Evolutionary conservation across 2,797 vertebrate genomes (phyloP).

Genomic region (Glyptemys insculpta): DNA sequence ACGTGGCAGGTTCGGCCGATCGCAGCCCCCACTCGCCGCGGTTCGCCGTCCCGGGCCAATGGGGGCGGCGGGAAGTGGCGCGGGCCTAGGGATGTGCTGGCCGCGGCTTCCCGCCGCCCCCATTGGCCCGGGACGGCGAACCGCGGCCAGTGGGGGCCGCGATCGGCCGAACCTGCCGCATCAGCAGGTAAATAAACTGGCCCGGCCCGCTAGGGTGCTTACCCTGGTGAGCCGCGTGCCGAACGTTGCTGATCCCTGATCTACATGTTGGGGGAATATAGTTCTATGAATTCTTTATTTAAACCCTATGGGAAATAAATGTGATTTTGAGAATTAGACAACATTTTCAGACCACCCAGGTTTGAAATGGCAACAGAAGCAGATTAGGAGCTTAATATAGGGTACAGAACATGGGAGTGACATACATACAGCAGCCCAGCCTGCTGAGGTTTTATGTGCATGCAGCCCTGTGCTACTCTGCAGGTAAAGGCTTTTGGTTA

Average conservation of each 20-base stretch:
- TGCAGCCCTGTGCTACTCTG: fast-evolving
- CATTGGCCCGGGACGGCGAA: too few relatives aligned
- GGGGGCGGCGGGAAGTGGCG: too few relatives aligned
- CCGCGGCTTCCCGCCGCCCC: too few relatives aligned
- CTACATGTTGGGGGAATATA: not conserved
- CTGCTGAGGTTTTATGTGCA: not conserved
- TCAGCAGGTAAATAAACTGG: too few relatives aligned
- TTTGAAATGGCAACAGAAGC: not conserved
- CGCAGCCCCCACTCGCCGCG: too few relatives aligned
- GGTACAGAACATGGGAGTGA: not conserved
- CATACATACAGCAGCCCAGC: fast-evolving
- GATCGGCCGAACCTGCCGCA: too few relatives aligned
- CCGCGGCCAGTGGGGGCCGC: too few relatives aligned
- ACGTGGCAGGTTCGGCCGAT: too few relatives aligned
- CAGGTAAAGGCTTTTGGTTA: not conserved
- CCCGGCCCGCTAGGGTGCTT: too few relatives aligned
- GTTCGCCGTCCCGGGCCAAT: too few relatives aligned
- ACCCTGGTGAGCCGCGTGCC: too few relatives aligned
- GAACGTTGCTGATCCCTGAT: not conserved
- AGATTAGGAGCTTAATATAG: not conserved
- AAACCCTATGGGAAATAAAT: not conserved
- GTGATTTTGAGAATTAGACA: not conserved
- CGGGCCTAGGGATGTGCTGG: too few relatives aligned
- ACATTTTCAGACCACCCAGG: not conserved
- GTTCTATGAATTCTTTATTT: not conserved